Evolutionary conservation across 2,888 invertebrate genomes (phyloP).

Genomic region (Alcis repandata): DNA sequence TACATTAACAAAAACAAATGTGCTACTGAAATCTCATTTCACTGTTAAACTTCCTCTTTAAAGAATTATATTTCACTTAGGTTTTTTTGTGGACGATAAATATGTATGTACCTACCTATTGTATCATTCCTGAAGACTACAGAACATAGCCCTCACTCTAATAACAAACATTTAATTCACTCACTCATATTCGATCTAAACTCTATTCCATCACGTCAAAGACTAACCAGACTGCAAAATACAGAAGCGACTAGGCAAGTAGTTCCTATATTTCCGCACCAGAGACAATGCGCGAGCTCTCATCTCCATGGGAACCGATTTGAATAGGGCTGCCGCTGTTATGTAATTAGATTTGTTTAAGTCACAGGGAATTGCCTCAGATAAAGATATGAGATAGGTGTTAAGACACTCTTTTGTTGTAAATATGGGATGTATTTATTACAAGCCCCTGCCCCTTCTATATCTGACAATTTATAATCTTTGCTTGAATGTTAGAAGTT

Average conservation of each 20-base stretch:
- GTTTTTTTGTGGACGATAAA: no score
- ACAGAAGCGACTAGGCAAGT: slow-evolving; percentile 31
- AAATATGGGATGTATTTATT: background rate
- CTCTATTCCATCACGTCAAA: slow-evolving; percentile 30
- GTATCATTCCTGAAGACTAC: background rate
- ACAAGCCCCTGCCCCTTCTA: background rate
- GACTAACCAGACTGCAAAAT: slow-evolving; percentile 16
- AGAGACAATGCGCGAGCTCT: slow-evolving; percentile 73
- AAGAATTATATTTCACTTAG: no score
- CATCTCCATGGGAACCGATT: slow-evolving; percentile 74
- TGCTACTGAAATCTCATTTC: background rate
- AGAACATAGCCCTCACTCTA: background rate
- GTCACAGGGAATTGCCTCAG: slow-evolving; percentile 33
- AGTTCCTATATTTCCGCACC: slow-evolving; percentile 65
- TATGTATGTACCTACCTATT: no score
- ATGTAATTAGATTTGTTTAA: slow-evolving; percentile 43
- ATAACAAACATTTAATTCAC: background rate
- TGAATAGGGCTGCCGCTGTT: slow-evolving; percentile 58
- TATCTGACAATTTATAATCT: no score
- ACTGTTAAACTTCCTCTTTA: background rate
- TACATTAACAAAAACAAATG: no score
- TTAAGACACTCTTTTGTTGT: slow-evolving; percentile 1
- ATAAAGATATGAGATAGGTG: slow-evolving; percentile 5
- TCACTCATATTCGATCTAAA: slow-evolving; percentile 12
- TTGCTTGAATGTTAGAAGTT: no score